Percentiles rank a stretch among this genome's conserved stretches.
Evolutionary conservation across 2,888 invertebrate species (phyloP).

Genomic region (Leptopilina drosophilae): DNA sequence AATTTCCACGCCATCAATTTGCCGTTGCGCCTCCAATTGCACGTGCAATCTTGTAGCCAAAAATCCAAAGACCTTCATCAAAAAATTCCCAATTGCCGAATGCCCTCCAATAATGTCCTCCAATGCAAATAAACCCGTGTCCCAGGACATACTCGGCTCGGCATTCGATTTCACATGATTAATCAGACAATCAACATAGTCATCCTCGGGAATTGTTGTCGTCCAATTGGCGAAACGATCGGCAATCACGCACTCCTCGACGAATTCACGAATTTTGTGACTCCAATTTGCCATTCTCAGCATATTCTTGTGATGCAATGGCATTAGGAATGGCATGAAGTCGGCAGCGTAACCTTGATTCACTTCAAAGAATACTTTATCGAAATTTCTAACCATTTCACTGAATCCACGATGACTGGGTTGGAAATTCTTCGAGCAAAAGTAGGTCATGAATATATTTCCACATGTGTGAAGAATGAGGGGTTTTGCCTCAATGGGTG

Average conservation of each 20-base stretch:
- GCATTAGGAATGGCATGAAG: slow-evolving; percentile 80
- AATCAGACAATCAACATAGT: slow-evolving; percentile 81
- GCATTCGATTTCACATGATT: slow-evolving; percentile 77
- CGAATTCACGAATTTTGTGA: slow-evolving; percentile 79
- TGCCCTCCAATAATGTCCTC: slow-evolving; percentile 82
- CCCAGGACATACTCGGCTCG: slow-evolving; percentile 78
- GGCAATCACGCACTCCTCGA: slow-evolving; percentile 78
- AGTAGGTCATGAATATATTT: slow-evolving; percentile 82
- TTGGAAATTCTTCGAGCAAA: slow-evolving; percentile 79
- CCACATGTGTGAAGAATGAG: slow-evolving; percentile 79
- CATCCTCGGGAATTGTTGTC: slow-evolving; percentile 72
- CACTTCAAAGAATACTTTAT: slow-evolving; percentile 83
- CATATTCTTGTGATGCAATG: slow-evolving; percentile 78
- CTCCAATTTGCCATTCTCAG: slow-evolving; percentile 78
- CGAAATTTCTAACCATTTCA: slow-evolving; percentile 79
- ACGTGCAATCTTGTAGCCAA: slow-evolving; percentile 79
- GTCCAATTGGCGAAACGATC: slow-evolving; percentile 76
- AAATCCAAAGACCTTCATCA: slow-evolving; percentile 80
- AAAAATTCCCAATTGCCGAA: slow-evolving; percentile 82
- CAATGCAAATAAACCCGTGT: slow-evolving; percentile 78
- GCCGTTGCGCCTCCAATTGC: slow-evolving; percentile 79
- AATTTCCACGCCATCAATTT: slow-evolving; percentile 76
- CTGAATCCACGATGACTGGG: slow-evolving; percentile 77
- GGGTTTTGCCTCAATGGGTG: slow-evolving; percentile 75
- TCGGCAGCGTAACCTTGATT: slow-evolving; percentile 84